Evolutionary conservation across 1,140 invertebrate genomes (phyloP).

Genomic region (Anastrepha ludens): DNA sequence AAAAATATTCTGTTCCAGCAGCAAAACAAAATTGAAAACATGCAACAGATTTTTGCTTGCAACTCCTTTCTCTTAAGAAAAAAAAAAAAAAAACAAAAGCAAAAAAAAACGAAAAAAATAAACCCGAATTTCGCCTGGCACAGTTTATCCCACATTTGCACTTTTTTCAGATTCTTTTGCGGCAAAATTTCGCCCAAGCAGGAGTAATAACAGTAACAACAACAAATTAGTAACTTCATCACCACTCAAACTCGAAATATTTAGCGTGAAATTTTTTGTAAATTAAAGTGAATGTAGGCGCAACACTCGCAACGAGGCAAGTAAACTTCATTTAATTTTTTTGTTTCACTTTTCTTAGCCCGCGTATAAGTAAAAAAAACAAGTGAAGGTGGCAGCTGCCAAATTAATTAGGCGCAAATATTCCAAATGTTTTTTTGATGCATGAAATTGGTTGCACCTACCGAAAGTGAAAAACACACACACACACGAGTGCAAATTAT

Average conservation of each 20-base stretch:
- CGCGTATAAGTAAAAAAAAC: background rate
- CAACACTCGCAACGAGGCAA: background rate
- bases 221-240: background rate
- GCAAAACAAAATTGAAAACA: constrained; percentile 32
- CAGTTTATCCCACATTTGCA: too few species aligned
- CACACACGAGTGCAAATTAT: background rate
- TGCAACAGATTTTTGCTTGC: background rate
- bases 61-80: constrained; percentile 20
- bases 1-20: background rate
- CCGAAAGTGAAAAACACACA: background rate
- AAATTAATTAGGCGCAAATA: background rate
- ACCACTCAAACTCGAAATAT: constrained; percentile 3
- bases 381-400: background rate
- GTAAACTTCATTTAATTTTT: background rate
- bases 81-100: too few species aligned
- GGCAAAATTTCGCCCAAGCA: background rate
- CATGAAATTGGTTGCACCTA: background rate
- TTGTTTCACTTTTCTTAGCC: background rate
- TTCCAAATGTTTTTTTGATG: background rate
- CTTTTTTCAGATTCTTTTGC: background rate
- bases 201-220: background rate
- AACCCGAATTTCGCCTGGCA: background rate
- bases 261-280: constrained; percentile 36
- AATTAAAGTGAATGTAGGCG: constrained; percentile 50
- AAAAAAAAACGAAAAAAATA: too few species aligned